Evolutionary conservation across 2,113 vertebrate genomes (phyloP).

Genomic region (Alethe castanea): DNA sequence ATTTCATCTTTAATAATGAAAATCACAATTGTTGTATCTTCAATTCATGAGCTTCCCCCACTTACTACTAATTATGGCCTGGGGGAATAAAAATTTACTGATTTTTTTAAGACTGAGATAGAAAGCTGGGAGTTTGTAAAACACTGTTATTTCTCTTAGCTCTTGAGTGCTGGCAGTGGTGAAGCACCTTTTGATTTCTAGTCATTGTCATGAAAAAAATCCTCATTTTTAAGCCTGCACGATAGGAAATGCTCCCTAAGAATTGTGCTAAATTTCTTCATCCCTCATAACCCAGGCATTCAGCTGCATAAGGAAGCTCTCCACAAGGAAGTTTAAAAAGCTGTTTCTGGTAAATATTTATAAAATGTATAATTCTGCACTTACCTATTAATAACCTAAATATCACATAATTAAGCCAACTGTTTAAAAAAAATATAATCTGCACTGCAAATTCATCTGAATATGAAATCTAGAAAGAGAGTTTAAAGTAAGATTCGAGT

Average conservation of each 20-base stretch:
- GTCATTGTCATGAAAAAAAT: not conserved
- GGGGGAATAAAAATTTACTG: not conserved
- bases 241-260: not conserved
- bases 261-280: not conserved
- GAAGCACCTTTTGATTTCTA: not conserved
- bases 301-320: not conserved
- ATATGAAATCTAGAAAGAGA: not conserved
- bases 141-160: not conserved
- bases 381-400: not conserved
- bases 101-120: not conserved
- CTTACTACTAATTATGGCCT: conserved; percentile 19
- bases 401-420: not conserved
- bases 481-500: not conserved
- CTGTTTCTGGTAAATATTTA: not conserved
- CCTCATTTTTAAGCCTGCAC: not conserved
- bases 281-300: not conserved
- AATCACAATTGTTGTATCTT: conserved; percentile 38
- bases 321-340: not conserved
- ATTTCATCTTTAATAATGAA: conserved; percentile 44
- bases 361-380: not conserved
- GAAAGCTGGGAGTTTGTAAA: not conserved
- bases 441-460: not conserved
- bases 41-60: conserved; percentile 1
- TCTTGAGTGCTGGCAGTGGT: not conserved
- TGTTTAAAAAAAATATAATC: not conserved